Conservation (phyloP, 2,113 vertebrate species). For the Daphoenositta chrysoptera region DNA sequence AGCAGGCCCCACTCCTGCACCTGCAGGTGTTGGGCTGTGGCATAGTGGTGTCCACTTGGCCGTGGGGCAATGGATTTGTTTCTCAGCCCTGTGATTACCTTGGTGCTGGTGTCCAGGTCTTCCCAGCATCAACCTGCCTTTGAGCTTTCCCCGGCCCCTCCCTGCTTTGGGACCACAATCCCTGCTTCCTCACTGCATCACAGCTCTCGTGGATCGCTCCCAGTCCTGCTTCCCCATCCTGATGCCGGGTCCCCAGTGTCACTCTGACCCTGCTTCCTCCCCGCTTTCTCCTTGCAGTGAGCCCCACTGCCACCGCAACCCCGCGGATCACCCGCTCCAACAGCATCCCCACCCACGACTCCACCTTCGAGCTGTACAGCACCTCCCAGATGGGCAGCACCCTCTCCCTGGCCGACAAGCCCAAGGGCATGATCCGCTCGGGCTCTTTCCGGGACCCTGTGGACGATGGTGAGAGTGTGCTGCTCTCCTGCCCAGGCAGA, state of each 20-base stretch:
- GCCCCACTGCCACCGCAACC: conserved; percentile 79
- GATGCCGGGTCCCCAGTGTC: not conserved
- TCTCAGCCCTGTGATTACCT: not conserved
- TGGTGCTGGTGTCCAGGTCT: not conserved
- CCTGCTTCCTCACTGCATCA: not conserved
- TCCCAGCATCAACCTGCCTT: not conserved
- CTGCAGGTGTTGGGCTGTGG: not conserved
- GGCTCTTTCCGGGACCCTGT: conserved; percentile 91
- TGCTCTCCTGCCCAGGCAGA: not conserved
- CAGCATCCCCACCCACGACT: conserved; percentile 94
- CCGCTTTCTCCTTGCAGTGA: conserved; percentile 71
- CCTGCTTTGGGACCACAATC: not conserved
- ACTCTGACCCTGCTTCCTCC: conserved; percentile 48
- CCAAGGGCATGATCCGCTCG: conserved; percentile 93
- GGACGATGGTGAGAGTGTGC: conserved; percentile 85
- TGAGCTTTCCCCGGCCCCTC: not conserved
- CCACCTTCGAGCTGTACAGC: conserved; percentile 87
- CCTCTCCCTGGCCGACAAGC: conserved; percentile 88
- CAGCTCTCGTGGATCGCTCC: not conserved
- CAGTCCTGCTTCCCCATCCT: not conserved
- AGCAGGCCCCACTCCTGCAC: not conserved
- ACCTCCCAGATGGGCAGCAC: conserved; percentile 91
- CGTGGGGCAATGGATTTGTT: not conserved
- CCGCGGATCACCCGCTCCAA: conserved; percentile 94
- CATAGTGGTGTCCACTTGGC: not conserved